Conservation (phyloP, 2,113 vertebrate genomes). For the Eurystomus gularis region DNA sequence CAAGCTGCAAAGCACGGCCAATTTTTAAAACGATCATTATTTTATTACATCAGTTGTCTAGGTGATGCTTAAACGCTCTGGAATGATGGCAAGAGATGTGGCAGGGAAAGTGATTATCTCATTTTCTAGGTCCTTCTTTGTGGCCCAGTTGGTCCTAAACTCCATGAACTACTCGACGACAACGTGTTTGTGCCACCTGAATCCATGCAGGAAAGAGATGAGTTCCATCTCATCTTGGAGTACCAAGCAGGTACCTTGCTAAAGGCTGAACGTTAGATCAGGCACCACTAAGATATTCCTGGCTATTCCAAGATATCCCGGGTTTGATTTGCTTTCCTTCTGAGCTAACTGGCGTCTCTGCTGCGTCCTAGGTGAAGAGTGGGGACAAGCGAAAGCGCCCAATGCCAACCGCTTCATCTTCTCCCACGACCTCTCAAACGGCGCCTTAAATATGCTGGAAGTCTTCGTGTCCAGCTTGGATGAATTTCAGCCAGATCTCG, state of each 20-base stretch:
- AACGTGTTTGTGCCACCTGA: constrained; percentile 90
- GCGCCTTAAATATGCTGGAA: constrained; percentile 89
- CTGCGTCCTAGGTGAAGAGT: constrained; percentile 82
- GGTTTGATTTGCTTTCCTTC: neutral
- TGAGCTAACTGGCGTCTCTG: neutral
- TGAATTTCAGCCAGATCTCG: constrained; percentile 91
- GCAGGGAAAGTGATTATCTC: neutral
- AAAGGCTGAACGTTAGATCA: neutral
- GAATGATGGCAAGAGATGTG: neutral
- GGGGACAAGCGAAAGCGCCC: constrained; percentile 85
- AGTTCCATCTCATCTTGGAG: constrained; percentile 96
- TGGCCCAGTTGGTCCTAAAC: constrained; percentile 94
- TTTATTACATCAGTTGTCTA: neutral
- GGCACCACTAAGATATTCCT: neutral
- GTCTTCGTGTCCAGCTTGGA: constrained; percentile 91
- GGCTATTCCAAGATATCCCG: no score
- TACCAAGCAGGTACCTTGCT: constrained; percentile 87
- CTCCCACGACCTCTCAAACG: constrained; percentile 94
- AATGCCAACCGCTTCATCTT: constrained; percentile 97
- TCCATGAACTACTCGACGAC: constrained; percentile 92
- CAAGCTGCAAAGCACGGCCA: neutral
- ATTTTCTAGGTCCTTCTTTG: constrained; percentile 88
- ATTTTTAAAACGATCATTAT: neutral
- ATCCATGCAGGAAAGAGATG: constrained; percentile 90
- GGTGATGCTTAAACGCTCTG: neutral